Evolutionary conservation across 2,797 vertebrate species (phyloP), one percentile per base, ranked within the genome.

Genomic region (Peromyscus attwateri): DNA sequence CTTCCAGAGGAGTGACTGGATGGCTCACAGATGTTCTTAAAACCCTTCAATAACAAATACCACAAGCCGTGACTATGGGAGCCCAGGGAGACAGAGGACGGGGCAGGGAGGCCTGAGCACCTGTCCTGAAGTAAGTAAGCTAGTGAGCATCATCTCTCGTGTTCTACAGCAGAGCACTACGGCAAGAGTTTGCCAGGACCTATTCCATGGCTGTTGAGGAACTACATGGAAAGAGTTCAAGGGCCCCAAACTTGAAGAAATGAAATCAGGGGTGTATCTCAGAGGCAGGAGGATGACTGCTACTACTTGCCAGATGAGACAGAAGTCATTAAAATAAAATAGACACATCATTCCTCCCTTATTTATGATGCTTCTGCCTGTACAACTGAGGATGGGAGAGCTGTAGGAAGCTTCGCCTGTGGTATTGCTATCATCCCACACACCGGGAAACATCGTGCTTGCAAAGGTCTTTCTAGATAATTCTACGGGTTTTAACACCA

Each of bases 1-100:
- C 68, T 17, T 40, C 11, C 64, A 73, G 75, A 37, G 75, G 4
- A n/a, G 62, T 49, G 60, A 73, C 46, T 57, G 4, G 13, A 3
- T 88, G 60, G 17, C 89, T 96, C 82, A 95, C 57, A 80, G 79
- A 80, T 11, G 6, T 49, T 87, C 77, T 71, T 40, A 46, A 96
- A 95, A 57, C 1, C 10, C 37, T 40, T 23, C 9, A 73, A 40
- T 73, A 73, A 40, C 62, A 83, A 57, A 73, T 19, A 88, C 17
- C 29, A 12, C 21, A 29, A 57, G 37, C 8, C 2, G 16, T 60
- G 55, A 23, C 71, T 34, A 34, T 9, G 13, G 16, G n/a, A 43
- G 17, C 29, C 37, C 43, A 88, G n/a, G 29, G 19, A 88, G 37
- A 57, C 81, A 60, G 23, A 40, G 68, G 31, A 43, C 2, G 0